Base-by-base conservation (phyloP, 2,113 vertebrate genomes). In the Ceuthmochares aereus region DNA sequence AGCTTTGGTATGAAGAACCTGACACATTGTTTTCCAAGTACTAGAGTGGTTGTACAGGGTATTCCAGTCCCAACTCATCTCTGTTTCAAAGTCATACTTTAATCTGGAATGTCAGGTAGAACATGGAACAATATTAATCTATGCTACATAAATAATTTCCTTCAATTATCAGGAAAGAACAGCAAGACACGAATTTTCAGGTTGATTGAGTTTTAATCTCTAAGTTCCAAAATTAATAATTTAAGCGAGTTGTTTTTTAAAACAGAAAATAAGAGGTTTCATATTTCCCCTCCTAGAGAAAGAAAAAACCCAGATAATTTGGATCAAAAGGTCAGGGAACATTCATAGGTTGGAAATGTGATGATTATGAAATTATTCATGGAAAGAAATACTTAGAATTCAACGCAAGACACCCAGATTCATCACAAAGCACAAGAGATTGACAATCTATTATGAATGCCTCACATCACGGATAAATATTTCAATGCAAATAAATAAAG, bases 401-500 rank as follows among this genome's bases (percentile, higher is more conserved):
- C 97, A 93, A 96, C 95, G 96, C 97, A 98, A 98, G 98, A 98
- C 97, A 96, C 97, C 98, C 95, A 95, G 97, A 98, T 97, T 98
- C 98, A 98, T 98, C 96, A 97, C 96, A 98, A 98, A 97, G 98
- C 98, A 98, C 97, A 88, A 96, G 97, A 98, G 98, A 98, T 98
- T 99, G 99, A 98, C 98, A 98, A 99, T 98, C 98, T 98, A 99
- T 99, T 99, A 99, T 99, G 98, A 98, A 99, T 98, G 98, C 98
- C 98, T 98, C 97, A 97, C 97, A 98, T 99, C 98, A 98, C 98
- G 98, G 94, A 99, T 99, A 99, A 99, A 99, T 99, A 99, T 99
- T 99, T 99, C 98, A 99, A 98, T 98, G 98, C 98, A 98, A 98
- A 99, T 99, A 99, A 99, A 99, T 99, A 99, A 99, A 99, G 99